These are phyloP conservation scores for Luperina nickerlii DNA, from an alignment of 2,888 invertebrate species.

Conservation along the genomic window DNA sequence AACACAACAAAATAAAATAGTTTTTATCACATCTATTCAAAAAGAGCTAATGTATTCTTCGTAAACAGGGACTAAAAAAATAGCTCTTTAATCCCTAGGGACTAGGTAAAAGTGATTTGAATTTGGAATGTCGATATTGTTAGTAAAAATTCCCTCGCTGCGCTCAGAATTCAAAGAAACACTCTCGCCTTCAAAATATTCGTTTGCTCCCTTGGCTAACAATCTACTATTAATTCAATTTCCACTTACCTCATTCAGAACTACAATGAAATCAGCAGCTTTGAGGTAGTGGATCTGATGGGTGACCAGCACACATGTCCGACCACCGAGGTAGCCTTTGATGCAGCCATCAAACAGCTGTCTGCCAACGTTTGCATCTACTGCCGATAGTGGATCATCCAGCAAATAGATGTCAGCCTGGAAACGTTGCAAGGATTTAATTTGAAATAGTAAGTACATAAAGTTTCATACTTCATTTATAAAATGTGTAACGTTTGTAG, in stretches of 20 bases:
- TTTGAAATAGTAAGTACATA: background rate
- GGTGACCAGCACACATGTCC: conserved; percentile 94
- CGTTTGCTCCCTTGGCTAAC: too few relatives aligned
- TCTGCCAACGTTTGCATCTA: conserved; percentile 94
- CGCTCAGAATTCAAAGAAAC: too few relatives aligned
- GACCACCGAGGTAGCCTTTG: conserved; percentile 90
- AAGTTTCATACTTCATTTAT: background rate
- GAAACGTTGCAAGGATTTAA: conserved; percentile 44
- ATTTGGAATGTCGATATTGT: too few relatives aligned
- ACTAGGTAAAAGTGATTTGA: too few relatives aligned
- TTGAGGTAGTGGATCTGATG: conserved; percentile 94
- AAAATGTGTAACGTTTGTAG: background rate
- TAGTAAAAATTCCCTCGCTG: too few relatives aligned
- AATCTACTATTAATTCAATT: too few relatives aligned
- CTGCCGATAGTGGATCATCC: conserved; percentile 96
- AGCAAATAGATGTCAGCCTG: conserved; percentile 94
- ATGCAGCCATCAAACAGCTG: conserved; percentile 94
- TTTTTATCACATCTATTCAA: too few relatives aligned
- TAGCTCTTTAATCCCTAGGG: too few relatives aligned
- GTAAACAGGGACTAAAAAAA: too few relatives aligned
- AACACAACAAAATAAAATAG: background rate
- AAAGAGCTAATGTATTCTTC: too few relatives aligned
- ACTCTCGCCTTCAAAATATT: too few relatives aligned
- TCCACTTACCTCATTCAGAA: conserved; percentile 86
- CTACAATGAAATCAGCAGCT: conserved; percentile 88